Conservation (phyloP, 2,888 invertebrate genomes). For the Rotaria socialis region DNA sequence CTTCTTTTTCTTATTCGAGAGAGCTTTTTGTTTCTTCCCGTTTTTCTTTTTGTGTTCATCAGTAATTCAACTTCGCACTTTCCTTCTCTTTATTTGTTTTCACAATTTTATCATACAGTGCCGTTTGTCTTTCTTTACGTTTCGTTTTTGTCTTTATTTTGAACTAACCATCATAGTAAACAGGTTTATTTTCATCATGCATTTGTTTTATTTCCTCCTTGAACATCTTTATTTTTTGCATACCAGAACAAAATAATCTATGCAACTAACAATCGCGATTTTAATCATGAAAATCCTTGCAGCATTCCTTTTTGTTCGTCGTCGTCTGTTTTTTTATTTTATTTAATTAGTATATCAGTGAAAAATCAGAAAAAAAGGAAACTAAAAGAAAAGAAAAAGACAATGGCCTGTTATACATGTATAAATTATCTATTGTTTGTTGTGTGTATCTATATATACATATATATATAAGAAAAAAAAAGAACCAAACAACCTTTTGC, state of each 20-base stretch:
- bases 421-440: constrained; percentile 1
- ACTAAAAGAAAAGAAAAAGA: not conserved
- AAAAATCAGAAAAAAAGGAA: not conserved
- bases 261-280: not conserved
- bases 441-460: not conserved
- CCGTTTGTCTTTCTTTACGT: constrained; percentile 35
- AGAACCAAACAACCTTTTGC: not conserved
- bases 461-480: not conserved
- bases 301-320: not conserved
- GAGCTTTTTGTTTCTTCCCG: not conserved
- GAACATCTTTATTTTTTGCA: not conserved
- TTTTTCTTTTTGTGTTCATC: not conserved
- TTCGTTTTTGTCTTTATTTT: constrained; percentile 32
- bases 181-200: constrained; percentile 8
- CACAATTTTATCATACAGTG: constrained; percentile 4
- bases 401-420: constrained; percentile 19
- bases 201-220: not conserved
- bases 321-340: not conserved
- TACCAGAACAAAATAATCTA: not conserved
- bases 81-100: not conserved
- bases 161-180: not conserved
- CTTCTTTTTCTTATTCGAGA: not conserved
- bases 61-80: not conserved
- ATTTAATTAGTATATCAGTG: not conserved
- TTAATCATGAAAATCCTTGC: not conserved